Conservation (phyloP, 2,797 vertebrate species). For the Florisuga fusca region DNA sequence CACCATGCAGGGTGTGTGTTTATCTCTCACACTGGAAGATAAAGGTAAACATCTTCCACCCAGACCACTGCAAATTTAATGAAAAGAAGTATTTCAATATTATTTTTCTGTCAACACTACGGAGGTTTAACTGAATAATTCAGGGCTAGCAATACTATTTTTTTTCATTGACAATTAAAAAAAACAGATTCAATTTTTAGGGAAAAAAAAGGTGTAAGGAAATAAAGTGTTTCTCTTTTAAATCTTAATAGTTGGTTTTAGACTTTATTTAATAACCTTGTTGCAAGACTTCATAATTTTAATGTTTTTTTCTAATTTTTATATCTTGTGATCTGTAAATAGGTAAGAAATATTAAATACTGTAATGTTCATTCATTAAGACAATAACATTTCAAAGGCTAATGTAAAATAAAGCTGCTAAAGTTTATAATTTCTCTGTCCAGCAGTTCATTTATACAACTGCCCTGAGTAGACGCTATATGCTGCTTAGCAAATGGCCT, state of each 20-base stretch:
- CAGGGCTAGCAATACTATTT: neutral
- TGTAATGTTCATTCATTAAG: slow-evolving; percentile 76
- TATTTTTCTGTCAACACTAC: slow-evolving; percentile 5
- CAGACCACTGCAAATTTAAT: slow-evolving; percentile 49
- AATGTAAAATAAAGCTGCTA: slow-evolving; percentile 83
- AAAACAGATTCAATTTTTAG: slow-evolving; percentile 36
- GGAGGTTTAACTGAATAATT: slow-evolving; percentile 14
- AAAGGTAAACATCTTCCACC: slow-evolving; percentile 54
- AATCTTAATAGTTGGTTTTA: slow-evolving; percentile 35
- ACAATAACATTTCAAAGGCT: slow-evolving; percentile 78
- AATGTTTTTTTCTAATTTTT: slow-evolving; percentile 47
- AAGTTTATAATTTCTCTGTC: slow-evolving; percentile 81
- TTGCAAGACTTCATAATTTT: slow-evolving; percentile 18
- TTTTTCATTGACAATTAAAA: neutral
- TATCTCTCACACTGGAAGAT: slow-evolving; percentile 59
- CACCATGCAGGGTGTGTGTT: slow-evolving; percentile 13
- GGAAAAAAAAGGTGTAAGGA: slow-evolving; percentile 5
- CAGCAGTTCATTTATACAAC: slow-evolving; percentile 85
- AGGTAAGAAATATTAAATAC: slow-evolving; percentile 81
- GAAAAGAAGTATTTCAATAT: slow-evolving; percentile 49
- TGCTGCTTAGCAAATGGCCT: slow-evolving; percentile 79
- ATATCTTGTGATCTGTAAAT: slow-evolving; percentile 66
- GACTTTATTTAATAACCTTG: slow-evolving; percentile 32
- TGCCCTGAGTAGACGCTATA: slow-evolving; percentile 86
- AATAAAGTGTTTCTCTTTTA: neutral